Evolutionary conservation across 2,797 vertebrate species (phyloP).

Genomic region (Ibycter americanus): DNA sequence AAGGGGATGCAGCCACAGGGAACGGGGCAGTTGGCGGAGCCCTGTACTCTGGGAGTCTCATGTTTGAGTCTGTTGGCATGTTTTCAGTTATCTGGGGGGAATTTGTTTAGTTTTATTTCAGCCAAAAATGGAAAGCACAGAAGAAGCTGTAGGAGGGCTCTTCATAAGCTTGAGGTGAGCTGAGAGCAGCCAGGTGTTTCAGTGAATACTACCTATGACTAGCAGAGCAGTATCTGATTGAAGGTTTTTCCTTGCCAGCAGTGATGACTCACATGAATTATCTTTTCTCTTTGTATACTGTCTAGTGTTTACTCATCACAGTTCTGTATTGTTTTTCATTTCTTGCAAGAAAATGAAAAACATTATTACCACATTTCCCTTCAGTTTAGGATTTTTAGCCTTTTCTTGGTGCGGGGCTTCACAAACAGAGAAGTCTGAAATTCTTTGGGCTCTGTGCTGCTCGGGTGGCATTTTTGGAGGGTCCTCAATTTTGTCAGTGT

Average conservation of each 20-base stretch:
- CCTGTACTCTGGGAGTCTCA: neutral
- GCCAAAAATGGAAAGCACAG: constrained; percentile 10
- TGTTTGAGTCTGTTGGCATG: constrained; percentile 17
- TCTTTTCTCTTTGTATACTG: constrained; percentile 19
- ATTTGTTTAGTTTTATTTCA: constrained; percentile 13
- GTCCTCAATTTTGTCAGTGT: neutral
- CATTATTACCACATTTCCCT: constrained; percentile 10
- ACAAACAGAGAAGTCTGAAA: neutral
- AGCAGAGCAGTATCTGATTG: constrained; percentile 1
- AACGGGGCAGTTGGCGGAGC: constrained; percentile 9
- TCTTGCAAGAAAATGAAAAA: constrained; percentile 49
- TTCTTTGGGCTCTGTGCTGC: neutral
- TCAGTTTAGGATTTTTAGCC: constrained; percentile 15
- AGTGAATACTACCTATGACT: neutral
- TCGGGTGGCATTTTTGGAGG: neutral
- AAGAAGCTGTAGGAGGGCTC: constrained; percentile 4
- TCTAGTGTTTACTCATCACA: constrained; percentile 35
- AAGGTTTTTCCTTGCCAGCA: constrained; percentile 34
- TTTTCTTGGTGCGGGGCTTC: neutral
- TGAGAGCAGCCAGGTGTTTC: constrained; percentile 54
- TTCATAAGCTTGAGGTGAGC: constrained; percentile 22
- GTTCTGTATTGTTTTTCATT: constrained; percentile 13
- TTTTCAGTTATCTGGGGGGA: constrained; percentile 18
- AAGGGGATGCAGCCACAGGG: constrained; percentile 38
- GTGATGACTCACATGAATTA: constrained; percentile 45